These are phyloP conservation scores for Steinernema khuongi DNA, from an alignment of 1,140 invertebrate species.

Conservation along the genomic window DNA sequence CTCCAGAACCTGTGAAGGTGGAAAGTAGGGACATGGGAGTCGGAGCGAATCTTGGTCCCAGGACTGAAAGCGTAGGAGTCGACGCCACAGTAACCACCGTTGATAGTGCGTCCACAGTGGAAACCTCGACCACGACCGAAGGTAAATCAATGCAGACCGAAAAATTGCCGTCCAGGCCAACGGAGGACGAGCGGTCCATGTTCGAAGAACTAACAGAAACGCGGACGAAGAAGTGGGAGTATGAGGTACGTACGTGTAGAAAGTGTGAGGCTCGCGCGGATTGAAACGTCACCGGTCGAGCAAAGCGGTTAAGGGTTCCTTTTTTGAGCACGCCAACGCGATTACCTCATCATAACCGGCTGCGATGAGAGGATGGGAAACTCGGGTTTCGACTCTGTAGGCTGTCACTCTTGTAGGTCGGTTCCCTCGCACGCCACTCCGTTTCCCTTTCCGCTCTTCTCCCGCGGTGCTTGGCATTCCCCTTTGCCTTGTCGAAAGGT, in stretches of 20 bases:
- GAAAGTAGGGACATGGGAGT: neutral
- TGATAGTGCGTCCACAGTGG: neutral
- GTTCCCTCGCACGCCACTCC: neutral
- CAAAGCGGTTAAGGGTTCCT: neutral
- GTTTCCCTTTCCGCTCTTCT: neutral
- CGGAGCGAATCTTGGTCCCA: neutral
- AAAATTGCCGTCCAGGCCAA: neutral
- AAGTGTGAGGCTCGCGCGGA: neutral
- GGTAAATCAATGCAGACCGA: neutral
- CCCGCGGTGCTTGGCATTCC: neutral
- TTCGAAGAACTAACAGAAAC: neutral
- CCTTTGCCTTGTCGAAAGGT: no score
- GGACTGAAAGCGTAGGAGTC: neutral
- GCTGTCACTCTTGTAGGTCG: neutral
- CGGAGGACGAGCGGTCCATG: neutral
- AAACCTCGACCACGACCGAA: neutral
- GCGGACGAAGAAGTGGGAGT: neutral
- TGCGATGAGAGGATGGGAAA: neutral
- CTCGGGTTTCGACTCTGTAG: neutral
- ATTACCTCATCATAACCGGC: slow-evolving; percentile 16
- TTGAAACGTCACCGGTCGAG: neutral
- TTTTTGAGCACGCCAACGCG: neutral
- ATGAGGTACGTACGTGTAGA: neutral
- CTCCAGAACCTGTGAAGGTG: neutral
- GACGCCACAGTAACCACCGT: neutral